Evolutionary conservation across 2,888 invertebrate genomes (phyloP), one percentile per base, ranked within the genome.

Genomic region (Ophion costatus): DNA sequence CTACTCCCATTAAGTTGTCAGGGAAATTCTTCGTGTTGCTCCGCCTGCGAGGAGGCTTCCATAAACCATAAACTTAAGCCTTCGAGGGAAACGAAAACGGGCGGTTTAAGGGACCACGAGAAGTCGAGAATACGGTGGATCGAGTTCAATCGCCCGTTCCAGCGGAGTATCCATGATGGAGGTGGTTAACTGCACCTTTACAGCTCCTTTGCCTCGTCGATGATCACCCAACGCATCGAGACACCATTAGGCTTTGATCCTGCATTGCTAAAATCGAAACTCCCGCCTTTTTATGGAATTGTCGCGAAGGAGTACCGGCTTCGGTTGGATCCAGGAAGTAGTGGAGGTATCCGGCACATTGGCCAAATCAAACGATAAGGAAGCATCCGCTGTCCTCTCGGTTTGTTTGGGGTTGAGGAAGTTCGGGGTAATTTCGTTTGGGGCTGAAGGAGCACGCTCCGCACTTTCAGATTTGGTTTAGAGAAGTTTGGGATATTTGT

Each of bases 51-150:
- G 17, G 89, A 77, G 88, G 88, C 89, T 90, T 89, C 90, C 88
- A 89, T 89, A 87, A 89, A 88, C 88, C 89, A 87, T 89, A 88
- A 89, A 88, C 88, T 88, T 90, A 87, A 89, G 64, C 85, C 88
- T 67, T 61, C 59, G 42, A 20, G 42, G 66, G 56, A 20, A 69
- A 51, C 51, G 51, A 69, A 22, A 20, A 24, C 38, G 29, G n/a
- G 17, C 57, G 59, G 38, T 24, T 69, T 45, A 56, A 66, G 57
- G 66, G 66, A 67, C 51, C 64, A 66, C 29, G 38, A 61, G 29
- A 24, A 29, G 10, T 20, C 45, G n/a, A 2, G 56, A 20, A 64
- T 64, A 64, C 45, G 22, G n/a, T 42, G 74, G 51, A 29, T 63
- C 45, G 64, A 51, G 63, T 51, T 75, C 64, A 51, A 69, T 51